Base-by-base conservation (phyloP, 2,888 invertebrate genomes). In the Chloroclysta siterata region DNA sequence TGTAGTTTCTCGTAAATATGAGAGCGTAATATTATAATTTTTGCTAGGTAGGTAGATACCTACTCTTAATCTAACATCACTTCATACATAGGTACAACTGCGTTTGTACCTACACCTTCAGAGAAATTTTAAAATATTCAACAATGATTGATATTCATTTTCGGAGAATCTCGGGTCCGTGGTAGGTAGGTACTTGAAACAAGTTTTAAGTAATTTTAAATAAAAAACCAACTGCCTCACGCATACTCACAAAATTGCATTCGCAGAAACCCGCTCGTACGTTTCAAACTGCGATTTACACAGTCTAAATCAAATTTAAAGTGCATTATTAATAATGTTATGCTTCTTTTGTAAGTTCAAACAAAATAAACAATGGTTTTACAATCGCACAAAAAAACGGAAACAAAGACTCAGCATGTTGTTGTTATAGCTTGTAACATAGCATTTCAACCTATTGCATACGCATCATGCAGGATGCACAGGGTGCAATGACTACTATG, bases 201-300 rank as follows among this genome's bases (percentile, higher is more conserved):
- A 63, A 60, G 62, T 65, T 70, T 63, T 10, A 22, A 53, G 60
- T 65, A 62, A 68, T 62, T 68, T 70, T 5, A 65, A 68, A 70
- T 57, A 68, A 72, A 55, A 64, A 72, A 65, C 60, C 47, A 61
- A 53, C 22, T 39, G 15, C 46, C 42, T 28, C 15, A 48, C 51
- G 54, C 61, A 53, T 48, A 52, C 22, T 54, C 50, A 47, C 66
- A 55, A 68, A 72, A 73, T 72, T 65, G 63, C 69, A 75, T 79
- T 77, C 79, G 58, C 57, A 64, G 79, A 77, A 79, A 66, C 29
- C 28, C 53, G 63, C 54, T 65, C 63, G 69, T 71, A 71, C 53
- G 66, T 68, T 64, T 68, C 44, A 56, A 54, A 56, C 63, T 72
- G 59, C 68, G 58, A 63, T 60, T 60, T 48, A 41, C 41, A 36